Base-by-base conservation (phyloP, 1,140 invertebrate genomes). In the Diuraphis noxia region DNA sequence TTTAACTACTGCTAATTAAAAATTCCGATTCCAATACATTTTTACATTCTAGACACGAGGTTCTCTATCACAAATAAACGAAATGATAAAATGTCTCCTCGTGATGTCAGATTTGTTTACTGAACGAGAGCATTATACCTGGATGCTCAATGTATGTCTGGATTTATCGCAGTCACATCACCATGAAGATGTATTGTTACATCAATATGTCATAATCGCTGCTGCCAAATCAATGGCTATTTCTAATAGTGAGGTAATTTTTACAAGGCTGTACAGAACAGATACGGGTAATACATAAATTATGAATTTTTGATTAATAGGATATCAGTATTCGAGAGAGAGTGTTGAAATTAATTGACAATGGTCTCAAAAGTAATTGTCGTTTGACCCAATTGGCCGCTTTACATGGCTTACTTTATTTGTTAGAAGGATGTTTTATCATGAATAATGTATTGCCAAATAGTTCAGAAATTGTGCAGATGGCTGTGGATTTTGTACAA, bases 371-470 rank as follows among this genome's bases (percentile, higher is more conserved):
- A 93, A 96, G 95, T 93, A 95, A 94, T 25, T 96, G 96, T 93
- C 93, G 97, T 23, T 94, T 96, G 4, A 95, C 96, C 30, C 95
- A 96, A 93, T 95, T 96, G 72, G 95, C 96, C 23, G 95, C 96
- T 46, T 93, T 98, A 36, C 95, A 97, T 93, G 97, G 97, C 3
- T 94, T 96, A n/a, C 94, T 97, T 13, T 97, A 97, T 93, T 93
- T 98, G 82, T 94, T 98, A 72, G 96, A 96, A 95, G 96, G 95
- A 92, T 91, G 92, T 79, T 63, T 79, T n/a, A 77, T 92, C 36
- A 38, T 56, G 19, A 72, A 91, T 52, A 81, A 79, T 30, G 6
- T 36, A 9, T 52, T 91, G 7, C 43, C 63, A 25, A 91, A 49
- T 91, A 81, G 43, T 81, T 82, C 72, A 40, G 89, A 91, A 81